Percentiles rank a stretch among this genome's conserved stretches.
Evolutionary conservation across 2,888 invertebrate species (phyloP).

Genomic region (Oligia fasciuncula): DNA sequence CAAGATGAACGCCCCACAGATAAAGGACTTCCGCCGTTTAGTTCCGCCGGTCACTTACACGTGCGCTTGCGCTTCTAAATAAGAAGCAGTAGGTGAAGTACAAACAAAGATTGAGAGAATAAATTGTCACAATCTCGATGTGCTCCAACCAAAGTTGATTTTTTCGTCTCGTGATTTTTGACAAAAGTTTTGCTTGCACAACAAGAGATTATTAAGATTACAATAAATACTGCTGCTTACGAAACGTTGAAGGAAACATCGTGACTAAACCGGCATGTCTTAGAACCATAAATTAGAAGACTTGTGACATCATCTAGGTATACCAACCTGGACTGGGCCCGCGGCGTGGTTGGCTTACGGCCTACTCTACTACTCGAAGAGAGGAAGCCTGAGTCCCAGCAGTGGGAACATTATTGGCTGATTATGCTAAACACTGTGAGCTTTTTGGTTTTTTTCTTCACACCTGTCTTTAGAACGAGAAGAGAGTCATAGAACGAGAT

Average conservation of each 20-base stretch:
- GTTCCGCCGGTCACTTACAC: slow-evolving; percentile 80
- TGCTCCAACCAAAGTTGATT: accelerated
- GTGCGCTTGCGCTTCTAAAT: slow-evolving; percentile 61
- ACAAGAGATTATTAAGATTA: no score
- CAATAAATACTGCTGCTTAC: no score
- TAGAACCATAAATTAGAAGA: no score
- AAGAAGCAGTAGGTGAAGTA: slow-evolving; percentile 41
- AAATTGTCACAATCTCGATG: not conserved
- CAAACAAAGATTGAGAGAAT: not conserved
- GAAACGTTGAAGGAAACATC: no score
- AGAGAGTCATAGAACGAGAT: not conserved
- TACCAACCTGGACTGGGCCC: no score
- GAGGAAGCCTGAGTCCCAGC: no score
- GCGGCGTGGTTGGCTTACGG: no score
- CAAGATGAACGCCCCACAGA: slow-evolving; percentile 84
- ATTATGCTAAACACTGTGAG: not conserved
- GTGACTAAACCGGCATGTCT: no score
- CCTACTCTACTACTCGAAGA: no score
- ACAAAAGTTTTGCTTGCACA: not conserved
- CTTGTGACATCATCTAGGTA: no score
- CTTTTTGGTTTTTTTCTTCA: not conserved
- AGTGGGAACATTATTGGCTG: no score
- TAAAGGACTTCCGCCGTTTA: slow-evolving; percentile 86
- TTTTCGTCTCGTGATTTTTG: not conserved
- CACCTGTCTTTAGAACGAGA: no score